Evolutionary conservation across 2,888 invertebrate species (phyloP), one percentile per base, ranked within the genome.

Genomic region (Punctoribates punctum): DNA sequence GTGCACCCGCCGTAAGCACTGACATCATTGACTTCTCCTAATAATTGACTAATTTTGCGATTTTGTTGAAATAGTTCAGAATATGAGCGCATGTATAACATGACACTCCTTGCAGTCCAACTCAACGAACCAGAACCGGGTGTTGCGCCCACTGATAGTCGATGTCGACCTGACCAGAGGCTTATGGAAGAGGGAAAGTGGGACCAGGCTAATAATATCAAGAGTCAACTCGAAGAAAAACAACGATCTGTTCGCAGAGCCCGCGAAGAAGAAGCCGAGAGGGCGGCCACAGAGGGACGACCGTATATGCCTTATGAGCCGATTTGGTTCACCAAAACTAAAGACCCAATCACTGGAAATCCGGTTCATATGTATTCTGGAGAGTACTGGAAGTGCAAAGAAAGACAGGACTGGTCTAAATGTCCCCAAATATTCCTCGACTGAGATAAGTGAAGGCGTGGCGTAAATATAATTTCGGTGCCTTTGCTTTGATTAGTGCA

Each of bases 161-260:
- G 97, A 46, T 85, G 88, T 74, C 88, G 99, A 76, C 98, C 98
- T 77, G 99, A 99, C 88, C 99, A 99, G 86, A 89, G 98, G 74
- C 88, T 96, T 81, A 99, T 99, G 98, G 97, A 98, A 85, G 88
- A 92, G 78, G 96, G 95, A 3, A 86, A 87, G 75, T 95, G 96
- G 93, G 92, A 96, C 82, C 92, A 91, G 79, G 95, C 96, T 77
- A 96, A 96, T 85, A 83, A 86, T 0, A 92, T 79, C 1, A 82
- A 87, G 80, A 84, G 93, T 42, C 87, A 88, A 77, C 87, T 99
- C 34, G 99, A 99, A 85, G 98, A 99, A 84, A 97, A 97, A 85
- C 99, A 99, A 86, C 88, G 99, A 79, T 86, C 88, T 9, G 89
- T 87, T 79, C 87, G 98, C 74, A 88, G 94, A 79, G 84, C 87